phyloP scores from a whole-genome alignment of 2,888 invertebrate species.

The Diarsia rubi region DNA sequence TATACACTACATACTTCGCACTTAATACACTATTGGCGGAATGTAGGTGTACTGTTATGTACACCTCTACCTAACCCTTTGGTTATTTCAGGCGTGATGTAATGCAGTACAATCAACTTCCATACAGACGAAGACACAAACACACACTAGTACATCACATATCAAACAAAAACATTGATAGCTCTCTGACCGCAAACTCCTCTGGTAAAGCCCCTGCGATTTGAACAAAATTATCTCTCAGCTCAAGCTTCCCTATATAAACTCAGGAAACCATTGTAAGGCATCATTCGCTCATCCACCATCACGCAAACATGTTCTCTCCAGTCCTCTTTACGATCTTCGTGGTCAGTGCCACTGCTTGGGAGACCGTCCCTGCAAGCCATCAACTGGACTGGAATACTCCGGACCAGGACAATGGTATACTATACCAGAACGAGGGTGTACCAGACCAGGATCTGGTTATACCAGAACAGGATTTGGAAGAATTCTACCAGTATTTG shows the following conservation, averaged over 20 bases:
- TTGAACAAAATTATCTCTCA: conserved; percentile 17
- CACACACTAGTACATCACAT: not conserved
- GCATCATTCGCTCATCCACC: conserved; percentile 41
- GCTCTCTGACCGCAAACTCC: conserved; percentile 9
- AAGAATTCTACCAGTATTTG: conserved; percentile 29
- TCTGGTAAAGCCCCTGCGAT: conserved; percentile 35
- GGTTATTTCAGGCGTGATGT: not conserved
- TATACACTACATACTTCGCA: too few species aligned
- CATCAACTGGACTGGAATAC: not conserved
- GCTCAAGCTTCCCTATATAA: conserved; percentile 30
- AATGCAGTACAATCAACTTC: too few species aligned
- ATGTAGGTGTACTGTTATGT: not conserved
- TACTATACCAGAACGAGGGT: not conserved
- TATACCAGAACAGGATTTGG: conserved; percentile 2
- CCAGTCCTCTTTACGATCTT: conserved; percentile 35
- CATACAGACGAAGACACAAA: not conserved
- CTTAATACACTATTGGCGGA: too few species aligned
- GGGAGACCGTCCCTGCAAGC: conserved; percentile 2
- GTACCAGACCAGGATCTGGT: not conserved
- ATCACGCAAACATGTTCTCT: conserved; percentile 39
- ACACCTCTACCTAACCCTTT: not conserved
- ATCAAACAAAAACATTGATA: conserved; percentile 27
- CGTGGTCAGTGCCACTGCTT: conserved; percentile 37
- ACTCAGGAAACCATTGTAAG: not conserved
- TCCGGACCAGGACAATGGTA: not conserved